A percentile compares a stretch with the other conserved stretches of the same genome.
Conservation (phyloP, 2,888 invertebrate genomes). For the Apoda limacodes region DNA sequence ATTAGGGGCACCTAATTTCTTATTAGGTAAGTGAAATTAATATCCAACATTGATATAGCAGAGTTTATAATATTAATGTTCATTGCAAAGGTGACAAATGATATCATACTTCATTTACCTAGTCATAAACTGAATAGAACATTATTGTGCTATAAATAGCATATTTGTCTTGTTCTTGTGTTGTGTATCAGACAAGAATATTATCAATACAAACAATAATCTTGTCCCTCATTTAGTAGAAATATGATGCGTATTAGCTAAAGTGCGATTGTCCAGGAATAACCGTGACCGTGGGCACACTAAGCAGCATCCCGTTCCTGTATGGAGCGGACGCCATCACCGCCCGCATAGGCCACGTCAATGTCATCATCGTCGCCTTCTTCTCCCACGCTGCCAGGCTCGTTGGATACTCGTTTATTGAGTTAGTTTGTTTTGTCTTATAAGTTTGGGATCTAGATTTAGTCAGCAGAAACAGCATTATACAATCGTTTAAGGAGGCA, state of each 20-base stretch:
- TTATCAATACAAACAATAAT: background rate
- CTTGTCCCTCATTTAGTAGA: background rate
- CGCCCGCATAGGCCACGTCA: slow-evolving; percentile 83
- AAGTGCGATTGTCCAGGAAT: slow-evolving; percentile 66
- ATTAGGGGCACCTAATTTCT: slow-evolving; percentile 84
- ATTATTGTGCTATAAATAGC: background rate
- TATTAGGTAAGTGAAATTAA: slow-evolving; percentile 74
- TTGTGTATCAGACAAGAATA: background rate
- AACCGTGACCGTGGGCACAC: slow-evolving; percentile 86
- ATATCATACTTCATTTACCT: no score
- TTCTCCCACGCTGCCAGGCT: slow-evolving; percentile 85
- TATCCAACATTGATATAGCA: no score
- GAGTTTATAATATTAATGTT: no score
- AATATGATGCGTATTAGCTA: slow-evolving; percentile 11
- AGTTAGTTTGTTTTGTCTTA: slow-evolving; percentile 75
- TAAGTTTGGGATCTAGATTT: no score
- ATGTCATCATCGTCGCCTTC: slow-evolving; percentile 86
- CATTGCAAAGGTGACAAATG: no score
- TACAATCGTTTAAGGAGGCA: no score
- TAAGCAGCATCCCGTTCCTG: slow-evolving; percentile 86
- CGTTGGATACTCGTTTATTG: slow-evolving; percentile 87
- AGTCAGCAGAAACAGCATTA: no score
- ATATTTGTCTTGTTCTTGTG: no score
- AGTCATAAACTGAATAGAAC: no score
- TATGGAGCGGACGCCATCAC: slow-evolving; percentile 88